phyloP scores from a whole-genome alignment of 2,113 vertebrate genomes.

The Anser cygnoides region DNA sequence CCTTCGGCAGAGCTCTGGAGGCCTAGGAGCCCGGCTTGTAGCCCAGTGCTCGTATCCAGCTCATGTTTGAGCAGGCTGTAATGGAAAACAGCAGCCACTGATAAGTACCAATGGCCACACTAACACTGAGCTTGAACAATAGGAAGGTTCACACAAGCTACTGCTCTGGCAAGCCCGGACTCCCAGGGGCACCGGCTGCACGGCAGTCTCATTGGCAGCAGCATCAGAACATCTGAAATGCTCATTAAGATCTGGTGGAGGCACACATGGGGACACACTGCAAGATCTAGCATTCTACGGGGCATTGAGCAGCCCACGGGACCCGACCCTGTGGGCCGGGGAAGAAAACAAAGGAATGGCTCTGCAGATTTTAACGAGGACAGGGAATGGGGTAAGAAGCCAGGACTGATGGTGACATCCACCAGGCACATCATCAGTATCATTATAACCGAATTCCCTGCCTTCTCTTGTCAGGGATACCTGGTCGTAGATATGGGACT shows the following conservation, averaged over 20 bases:
- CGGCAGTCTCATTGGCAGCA: neutral
- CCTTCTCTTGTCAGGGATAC: neutral
- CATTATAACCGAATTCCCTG: neutral
- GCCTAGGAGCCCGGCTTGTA: slow-evolving; percentile 26
- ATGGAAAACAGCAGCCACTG: slow-evolving; percentile 61
- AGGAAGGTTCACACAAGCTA: slow-evolving; percentile 14
- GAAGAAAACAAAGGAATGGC: neutral
- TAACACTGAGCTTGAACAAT: neutral
- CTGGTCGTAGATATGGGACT: fast-evolving
- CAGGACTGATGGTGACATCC: neutral
- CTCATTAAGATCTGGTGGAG: neutral
- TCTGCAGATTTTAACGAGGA: neutral
- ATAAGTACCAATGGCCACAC: neutral
- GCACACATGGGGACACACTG: neutral
- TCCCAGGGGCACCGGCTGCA: neutral
- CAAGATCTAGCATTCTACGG: no score
- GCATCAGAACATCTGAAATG: neutral
- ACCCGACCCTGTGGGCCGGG: neutral
- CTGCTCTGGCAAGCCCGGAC: slow-evolving; percentile 48
- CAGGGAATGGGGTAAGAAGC: neutral
- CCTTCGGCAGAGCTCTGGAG: neutral
- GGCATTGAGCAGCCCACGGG: fast-evolving
- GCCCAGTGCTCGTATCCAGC: slow-evolving; percentile 38
- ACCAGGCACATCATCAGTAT: neutral
- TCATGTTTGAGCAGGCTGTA: neutral